Evolutionary conservation across 1,140 invertebrate species (phyloP), one percentile per base, ranked within the genome.

Genomic region (Halesus radiatus): DNA sequence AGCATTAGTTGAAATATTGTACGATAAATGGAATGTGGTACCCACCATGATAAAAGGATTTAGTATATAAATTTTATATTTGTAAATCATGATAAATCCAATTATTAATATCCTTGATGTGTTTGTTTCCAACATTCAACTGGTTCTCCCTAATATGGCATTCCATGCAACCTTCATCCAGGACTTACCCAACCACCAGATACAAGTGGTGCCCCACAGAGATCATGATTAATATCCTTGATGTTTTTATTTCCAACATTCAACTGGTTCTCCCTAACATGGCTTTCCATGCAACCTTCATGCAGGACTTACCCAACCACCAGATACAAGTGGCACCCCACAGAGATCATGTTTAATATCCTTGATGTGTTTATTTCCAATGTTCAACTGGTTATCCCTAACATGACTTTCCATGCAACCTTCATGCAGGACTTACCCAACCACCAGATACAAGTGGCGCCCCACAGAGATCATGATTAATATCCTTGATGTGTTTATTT

Each of bases 181-280:
- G 85, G 96, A 97, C 88, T 96, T 97, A 87, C 95, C 95, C 37
- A 92, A 93, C 64, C 95, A 96, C 86, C 91, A 94, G 83, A 89
- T 97, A 80, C 89, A 96, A 80, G 94, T 97, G 68, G 91, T 92
- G 78, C 92, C 92, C 20, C 45, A 78, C 45, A 62, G 56, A 22
- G 73, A 83, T 23, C 16, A 54, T 18, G 60, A 29, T 37, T 37
- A 56, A 56, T 56, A 37, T 56, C 16, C 53, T 56, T 56, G 1
- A 3, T 54, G n/a, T 76, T 2, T 37, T 58, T 79, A 77, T 90
- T 92, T 83, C 32, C 90, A 97, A 96, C 96, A 78, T 98, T 97
- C 88, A 97, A 96, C 87, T 96, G 95, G 94, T 98, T 98, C 89
- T 96, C 96, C 3, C 91, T 97, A 98, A 97, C 86, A 97, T 98